phyloP scores from a whole-genome alignment of 2,113 vertebrate species.

The Elephantulus edwardii region DNA sequence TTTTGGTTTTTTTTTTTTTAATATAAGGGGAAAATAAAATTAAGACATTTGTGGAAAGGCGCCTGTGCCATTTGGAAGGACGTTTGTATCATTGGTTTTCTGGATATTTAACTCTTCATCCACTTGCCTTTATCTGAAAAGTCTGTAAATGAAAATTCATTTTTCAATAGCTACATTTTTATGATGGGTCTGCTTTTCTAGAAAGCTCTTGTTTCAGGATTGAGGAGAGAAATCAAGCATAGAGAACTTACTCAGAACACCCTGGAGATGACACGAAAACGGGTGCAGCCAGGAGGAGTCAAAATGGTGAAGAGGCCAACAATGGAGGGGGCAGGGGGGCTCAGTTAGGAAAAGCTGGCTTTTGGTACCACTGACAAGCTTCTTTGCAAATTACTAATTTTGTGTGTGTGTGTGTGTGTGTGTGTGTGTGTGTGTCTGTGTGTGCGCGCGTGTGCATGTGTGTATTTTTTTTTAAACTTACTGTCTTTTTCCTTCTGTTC shows the following conservation, averaged over 20 bases:
- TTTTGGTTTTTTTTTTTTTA: slow-evolving; percentile 38
- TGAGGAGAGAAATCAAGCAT: neutral
- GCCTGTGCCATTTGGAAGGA: neutral
- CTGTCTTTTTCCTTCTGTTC: too few species aligned
- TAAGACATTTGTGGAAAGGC: slow-evolving; percentile 43
- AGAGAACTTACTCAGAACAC: neutral
- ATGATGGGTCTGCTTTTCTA: slow-evolving; percentile 13
- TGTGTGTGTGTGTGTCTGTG: too few species aligned
- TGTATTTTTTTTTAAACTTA: too few species aligned
- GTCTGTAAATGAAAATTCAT: neutral
- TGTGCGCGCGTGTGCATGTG: too few species aligned
- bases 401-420: too few species aligned
- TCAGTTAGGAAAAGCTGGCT: neutral
- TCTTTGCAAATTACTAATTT: neutral
- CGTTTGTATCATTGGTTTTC: neutral
- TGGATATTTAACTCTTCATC: neutral
- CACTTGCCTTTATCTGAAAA: slow-evolving; percentile 52
- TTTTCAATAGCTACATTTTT: slow-evolving; percentile 20
- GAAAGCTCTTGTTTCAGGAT: neutral
- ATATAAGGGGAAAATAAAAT: slow-evolving; percentile 47
- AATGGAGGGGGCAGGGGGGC: neutral
- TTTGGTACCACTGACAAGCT: neutral
- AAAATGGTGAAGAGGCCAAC: neutral
- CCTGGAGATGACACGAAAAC: neutral
- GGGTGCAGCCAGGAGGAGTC: neutral